Evolutionary conservation across 2,888 invertebrate genomes (phyloP), one percentile per base, ranked within the genome.

Genomic region (Byasa hedistus): DNA sequence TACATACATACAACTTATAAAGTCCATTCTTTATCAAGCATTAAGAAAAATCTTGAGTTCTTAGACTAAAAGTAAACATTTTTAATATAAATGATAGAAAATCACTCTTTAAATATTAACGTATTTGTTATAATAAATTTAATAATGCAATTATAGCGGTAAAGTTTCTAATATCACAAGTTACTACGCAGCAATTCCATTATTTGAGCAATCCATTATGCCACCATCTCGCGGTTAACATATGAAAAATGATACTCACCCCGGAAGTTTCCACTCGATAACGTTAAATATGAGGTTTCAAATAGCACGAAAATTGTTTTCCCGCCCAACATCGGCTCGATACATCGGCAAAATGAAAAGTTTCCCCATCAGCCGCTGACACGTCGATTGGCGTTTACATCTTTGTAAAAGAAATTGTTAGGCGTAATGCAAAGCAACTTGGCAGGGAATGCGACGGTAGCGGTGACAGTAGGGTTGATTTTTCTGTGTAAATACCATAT

Each of bases 361-460:
- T 89, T 89, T 87, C 80, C 83, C 86, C 83, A 89, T 88, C 87
- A 86, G 76, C 84, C 78, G 82, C 86, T 89, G 90, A 89, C 89
- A 88, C 85, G 81, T 87, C 85, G 89, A 88, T 83, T 88, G 87
- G 85, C 87, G 85, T 88, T 85, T 85, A 89, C 88, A 89, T 90
- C 87, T 89, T 87, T 83, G 84, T 87, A 79, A 79, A 83, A 83
- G 79, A 85, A 87, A 86, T 87, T 86, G 85, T 80, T 79, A 71
- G 70, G 73, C 76, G 80, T 79, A 78, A 80, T 79, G 79, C 84
- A 85, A 80, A 77, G 82, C 72, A 87, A 84, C 77, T 75, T 85
- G 73, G 75, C 82, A 84, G 83, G 82, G 86, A 83, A 75, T 75
- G 68, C 74, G 68, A 71, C 69, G 71, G 76, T 71, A 73, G 68